Evolutionary conservation across 2,797 vertebrate genomes (phyloP), one percentile per base, ranked within the genome.

Genomic region (Anisognathus igniventris): DNA sequence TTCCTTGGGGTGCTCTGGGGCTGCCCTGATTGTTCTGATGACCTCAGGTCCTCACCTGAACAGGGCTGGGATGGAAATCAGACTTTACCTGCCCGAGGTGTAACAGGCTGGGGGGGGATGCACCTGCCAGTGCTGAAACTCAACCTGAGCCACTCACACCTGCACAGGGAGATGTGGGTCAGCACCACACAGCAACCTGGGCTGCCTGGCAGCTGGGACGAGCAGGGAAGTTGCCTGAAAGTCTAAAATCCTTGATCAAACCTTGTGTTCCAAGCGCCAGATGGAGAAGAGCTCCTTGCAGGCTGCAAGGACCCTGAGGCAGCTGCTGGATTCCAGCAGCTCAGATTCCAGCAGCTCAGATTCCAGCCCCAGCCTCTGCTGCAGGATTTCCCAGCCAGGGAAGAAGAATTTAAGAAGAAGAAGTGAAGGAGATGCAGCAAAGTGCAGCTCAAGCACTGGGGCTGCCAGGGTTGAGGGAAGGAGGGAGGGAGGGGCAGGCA

Each of bases 161-260:
- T 25, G 53, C 81, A 30, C 60, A 8, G 10, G 56, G 56, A 2
- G 51, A 30, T 18, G 6, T 13, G 50, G 47, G 6, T 8, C 51
- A 53, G 57, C 44, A 25, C 1, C 8, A 0, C 33, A 1, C 19
- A 68, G 21, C 50, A 35, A 2, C 42, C 39, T 6, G 1, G 44
- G 14, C 56, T 54, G 60, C 25, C 50, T 51, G 86, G 45, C 71
- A 47, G 28, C 12, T 51, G 51, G 23, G 44, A 64, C 1, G 8
- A 33, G 12, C 45, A 31, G 2, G 2, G 5, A 17, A 31, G 14
- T 3, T 42, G 50, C 76, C 80, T 54, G 79, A 12, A 88, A 68
- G 7, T 16, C 7, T 5, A 17, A 65, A 86, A 14, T 5, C 60
- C 39, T 57, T 9, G 12, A 31, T 28, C 7, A 77, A 80, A 64